Evolutionary conservation across 2,888 invertebrate genomes (phyloP).

Genomic region (Agonum fuliginosum): DNA sequence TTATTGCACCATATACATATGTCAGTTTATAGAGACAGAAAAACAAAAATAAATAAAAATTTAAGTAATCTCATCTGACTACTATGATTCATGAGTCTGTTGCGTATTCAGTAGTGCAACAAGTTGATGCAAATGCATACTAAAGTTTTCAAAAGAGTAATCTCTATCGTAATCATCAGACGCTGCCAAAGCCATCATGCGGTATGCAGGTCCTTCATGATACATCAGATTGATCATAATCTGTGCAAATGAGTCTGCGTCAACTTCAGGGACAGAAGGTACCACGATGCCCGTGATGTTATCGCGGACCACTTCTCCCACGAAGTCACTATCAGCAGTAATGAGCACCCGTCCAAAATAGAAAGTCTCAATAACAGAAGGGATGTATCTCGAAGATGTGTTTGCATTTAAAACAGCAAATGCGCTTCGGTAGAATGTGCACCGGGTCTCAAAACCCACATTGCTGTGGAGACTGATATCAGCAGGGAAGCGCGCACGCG

Average conservation of each 20-base stretch:
- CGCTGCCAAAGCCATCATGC: neutral
- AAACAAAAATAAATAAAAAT: too few species aligned
- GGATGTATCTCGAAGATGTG: neutral
- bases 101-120: too few species aligned
- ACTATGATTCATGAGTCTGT: too few species aligned
- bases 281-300: neutral
- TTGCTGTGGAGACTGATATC: neutral
- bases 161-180: neutral
- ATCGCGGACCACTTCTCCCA: neutral
- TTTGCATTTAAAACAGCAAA: neutral
- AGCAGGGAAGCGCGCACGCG: neutral
- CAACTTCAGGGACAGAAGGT: neutral
- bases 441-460: neutral
- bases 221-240: neutral
- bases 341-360: neutral
- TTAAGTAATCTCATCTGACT: too few species aligned
- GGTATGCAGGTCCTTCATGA: neutral
- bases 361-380: neutral
- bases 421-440: neutral
- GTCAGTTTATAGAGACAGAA: too few species aligned
- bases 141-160: neutral
- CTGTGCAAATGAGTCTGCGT: neutral
- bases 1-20: too few species aligned
- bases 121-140: neutral
- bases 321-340: neutral